Percentiles rank a stretch among this genome's conserved stretches.
Conservation (phyloP, 1,140 invertebrate species). For the Magallana ariakensis region DNA sequence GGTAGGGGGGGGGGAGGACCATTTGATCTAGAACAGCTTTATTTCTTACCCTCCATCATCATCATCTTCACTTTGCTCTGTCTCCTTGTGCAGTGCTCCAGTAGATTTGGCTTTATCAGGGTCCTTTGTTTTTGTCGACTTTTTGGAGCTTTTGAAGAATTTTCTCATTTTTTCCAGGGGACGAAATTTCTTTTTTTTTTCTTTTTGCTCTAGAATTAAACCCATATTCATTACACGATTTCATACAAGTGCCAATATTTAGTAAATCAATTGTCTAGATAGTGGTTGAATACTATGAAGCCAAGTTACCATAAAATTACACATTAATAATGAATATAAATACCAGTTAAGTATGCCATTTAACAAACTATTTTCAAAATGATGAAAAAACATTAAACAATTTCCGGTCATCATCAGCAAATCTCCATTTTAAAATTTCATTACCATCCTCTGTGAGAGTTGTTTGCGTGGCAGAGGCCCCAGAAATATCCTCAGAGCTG, state of each 20-base stretch:
- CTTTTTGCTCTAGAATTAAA: slow-evolving; percentile 61
- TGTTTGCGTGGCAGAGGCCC: not conserved
- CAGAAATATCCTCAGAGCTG: not conserved
- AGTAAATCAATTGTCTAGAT: not conserved
- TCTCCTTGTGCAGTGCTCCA: slow-evolving; percentile 56
- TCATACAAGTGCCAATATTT: not conserved
- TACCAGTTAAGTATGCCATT: too few relatives aligned
- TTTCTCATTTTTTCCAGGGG: slow-evolving; percentile 69
- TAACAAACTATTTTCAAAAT: too few relatives aligned
- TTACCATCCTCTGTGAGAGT: not conserved
- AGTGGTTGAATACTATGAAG: too few relatives aligned
- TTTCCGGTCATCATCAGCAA: too few relatives aligned
- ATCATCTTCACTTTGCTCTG: slow-evolving; percentile 54
- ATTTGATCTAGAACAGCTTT: not conserved
- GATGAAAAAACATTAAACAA: too few relatives aligned
- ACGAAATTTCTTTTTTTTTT: slow-evolving; percentile 68
- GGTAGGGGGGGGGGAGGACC: too few relatives aligned
- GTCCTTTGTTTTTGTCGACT: slow-evolving; percentile 60
- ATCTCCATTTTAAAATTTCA: too few relatives aligned
- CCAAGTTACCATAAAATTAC: too few relatives aligned
- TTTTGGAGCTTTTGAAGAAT: slow-evolving; percentile 64
- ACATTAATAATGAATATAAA: too few relatives aligned
- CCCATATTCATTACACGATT: not conserved
- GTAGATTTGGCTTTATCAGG: slow-evolving; percentile 66
- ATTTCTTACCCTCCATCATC: slow-evolving; percentile 66